Percentiles rank a stretch among this genome's conserved stretches.
These are phyloP conservation scores for Hydropotes inermis DNA, from an alignment of 2,113 vertebrate species.

Conservation along the genomic window DNA sequence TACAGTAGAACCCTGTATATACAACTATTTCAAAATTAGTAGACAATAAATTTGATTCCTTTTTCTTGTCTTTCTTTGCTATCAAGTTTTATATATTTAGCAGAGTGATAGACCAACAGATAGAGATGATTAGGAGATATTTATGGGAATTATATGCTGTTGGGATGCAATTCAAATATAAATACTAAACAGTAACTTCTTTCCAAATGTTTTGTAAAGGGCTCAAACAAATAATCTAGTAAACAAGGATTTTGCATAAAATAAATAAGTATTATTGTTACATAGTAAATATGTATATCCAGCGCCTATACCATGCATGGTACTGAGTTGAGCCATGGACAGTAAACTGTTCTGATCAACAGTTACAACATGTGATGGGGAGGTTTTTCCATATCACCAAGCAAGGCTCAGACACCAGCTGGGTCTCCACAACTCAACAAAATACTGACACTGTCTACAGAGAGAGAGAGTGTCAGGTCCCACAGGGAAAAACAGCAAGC, in stretches of 20 bases:
- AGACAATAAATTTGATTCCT: not conserved
- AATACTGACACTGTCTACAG: not conserved
- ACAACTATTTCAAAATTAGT: not conserved
- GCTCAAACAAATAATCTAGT: not conserved
- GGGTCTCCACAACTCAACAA: not conserved
- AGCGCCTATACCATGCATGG: rapidly evolving
- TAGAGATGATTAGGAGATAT: not conserved
- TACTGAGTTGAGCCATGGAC: not conserved
- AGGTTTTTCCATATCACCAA: not conserved
- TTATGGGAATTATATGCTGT: not conserved
- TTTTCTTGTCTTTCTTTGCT: not conserved
- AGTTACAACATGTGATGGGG: not conserved
- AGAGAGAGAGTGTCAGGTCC: not conserved
- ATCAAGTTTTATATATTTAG: not conserved
- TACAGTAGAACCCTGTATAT: not conserved
- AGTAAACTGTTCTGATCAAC: not conserved
- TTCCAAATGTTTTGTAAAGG: not conserved
- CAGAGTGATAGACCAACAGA: not conserved
- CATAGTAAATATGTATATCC: not conserved
- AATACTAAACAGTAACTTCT: not conserved
- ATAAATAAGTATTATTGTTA: not conserved
- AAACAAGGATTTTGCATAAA: not conserved
- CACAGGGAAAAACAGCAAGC: not conserved
- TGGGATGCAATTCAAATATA: not conserved
- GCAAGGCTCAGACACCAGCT: not conserved